These are phyloP conservation scores for Eurois occulta DNA, from an alignment of 2,888 invertebrate genomes.

Conservation along the genomic window DNA sequence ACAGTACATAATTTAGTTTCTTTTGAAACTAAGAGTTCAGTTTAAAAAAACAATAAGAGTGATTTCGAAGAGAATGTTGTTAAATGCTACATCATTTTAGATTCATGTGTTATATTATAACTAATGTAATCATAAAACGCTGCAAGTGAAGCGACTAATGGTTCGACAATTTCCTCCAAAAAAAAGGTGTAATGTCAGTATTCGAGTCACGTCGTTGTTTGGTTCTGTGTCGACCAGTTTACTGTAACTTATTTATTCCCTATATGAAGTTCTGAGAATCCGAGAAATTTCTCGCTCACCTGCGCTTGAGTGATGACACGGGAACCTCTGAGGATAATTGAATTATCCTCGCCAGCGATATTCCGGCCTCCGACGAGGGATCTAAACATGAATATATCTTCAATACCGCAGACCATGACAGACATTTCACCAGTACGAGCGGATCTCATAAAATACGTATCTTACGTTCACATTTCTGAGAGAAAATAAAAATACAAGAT, in stretches of 20 bases:
- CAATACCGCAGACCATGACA: constrained; percentile 70
- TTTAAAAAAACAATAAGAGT: too few species aligned
- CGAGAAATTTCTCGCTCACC: constrained; percentile 67
- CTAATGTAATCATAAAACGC: constrained; percentile 14
- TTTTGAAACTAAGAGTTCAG: too few species aligned
- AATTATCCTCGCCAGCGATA: constrained; percentile 73
- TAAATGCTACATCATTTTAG: background rate
- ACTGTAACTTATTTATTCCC: constrained; percentile 56
- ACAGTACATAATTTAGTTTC: too few species aligned
- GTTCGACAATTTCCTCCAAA: constrained; percentile 12
- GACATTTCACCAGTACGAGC: constrained; percentile 67
- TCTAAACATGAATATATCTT: constrained; percentile 69
- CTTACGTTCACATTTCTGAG: constrained; percentile 43
- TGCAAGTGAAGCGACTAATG: constrained; percentile 12
- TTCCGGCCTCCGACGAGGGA: constrained; percentile 51
- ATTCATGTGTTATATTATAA: constrained; percentile 6
- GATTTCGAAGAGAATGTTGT: too few species aligned
- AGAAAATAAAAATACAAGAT: constrained; percentile 58
- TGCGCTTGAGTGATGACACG: constrained; percentile 80
- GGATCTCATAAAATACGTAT: constrained; percentile 70
- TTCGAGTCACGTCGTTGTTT: constrained; percentile 47
- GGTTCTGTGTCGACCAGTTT: constrained; percentile 42
- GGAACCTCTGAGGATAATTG: constrained; percentile 76
- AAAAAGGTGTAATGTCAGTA: constrained; percentile 14
- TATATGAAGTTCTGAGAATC: constrained; percentile 47